Conservation (phyloP, 1,140 invertebrate species). For the Temnothorax nylanderi region DNA sequence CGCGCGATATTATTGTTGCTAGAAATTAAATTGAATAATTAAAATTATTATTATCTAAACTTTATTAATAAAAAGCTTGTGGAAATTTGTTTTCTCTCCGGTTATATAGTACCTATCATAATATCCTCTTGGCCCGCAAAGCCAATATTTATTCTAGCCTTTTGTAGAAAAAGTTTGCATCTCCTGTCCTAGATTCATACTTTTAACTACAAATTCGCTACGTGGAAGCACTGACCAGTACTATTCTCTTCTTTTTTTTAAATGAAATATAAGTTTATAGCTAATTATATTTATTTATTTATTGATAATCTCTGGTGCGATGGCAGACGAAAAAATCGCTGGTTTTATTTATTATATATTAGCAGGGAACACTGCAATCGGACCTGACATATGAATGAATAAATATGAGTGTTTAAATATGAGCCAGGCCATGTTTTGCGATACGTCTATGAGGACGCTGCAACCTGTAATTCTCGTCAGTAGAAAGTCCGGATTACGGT, state of each 20-base stretch:
- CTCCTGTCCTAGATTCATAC: not conserved
- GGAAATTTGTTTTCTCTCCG: not conserved
- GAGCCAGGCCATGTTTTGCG: too few species aligned
- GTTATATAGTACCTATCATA: not conserved
- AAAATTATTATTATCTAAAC: not conserved
- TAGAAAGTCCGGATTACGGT: conserved; percentile 10
- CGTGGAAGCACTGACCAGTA: not conserved
- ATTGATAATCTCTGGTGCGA: not conserved
- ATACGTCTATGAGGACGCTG: not conserved
- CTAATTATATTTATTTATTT: not conserved
- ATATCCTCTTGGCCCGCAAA: not conserved
- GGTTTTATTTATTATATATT: not conserved
- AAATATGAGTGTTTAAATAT: not conserved
- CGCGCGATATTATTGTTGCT: not conserved
- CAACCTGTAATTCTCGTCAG: not conserved
- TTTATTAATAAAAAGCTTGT: not conserved
- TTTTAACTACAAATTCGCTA: not conserved
- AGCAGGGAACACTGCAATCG: not conserved
- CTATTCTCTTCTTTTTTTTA: not conserved
- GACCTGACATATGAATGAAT: not conserved
- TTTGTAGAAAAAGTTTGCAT: not conserved
- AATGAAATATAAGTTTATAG: not conserved
- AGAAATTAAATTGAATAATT: not conserved
- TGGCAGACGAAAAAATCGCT: not conserved
- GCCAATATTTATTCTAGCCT: not conserved